A percentile compares a stretch with the other conserved stretches of the same genome.
phyloP scores from a whole-genome alignment of 2,113 vertebrate genomes.

The Colius striatus region DNA sequence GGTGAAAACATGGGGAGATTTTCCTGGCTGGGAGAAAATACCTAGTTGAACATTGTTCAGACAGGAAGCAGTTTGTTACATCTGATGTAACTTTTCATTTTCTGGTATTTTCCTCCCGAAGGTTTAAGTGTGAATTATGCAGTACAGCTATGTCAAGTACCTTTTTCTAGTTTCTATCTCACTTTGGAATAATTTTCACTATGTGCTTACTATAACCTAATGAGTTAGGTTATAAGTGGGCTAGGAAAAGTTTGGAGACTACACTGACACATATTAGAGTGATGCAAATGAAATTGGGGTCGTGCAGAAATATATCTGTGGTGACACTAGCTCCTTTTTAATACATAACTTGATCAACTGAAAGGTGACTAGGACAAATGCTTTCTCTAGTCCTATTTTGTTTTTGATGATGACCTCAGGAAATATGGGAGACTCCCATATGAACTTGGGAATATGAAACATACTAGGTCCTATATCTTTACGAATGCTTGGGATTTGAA shows the following conservation, averaged over 20 bases:
- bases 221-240: not conserved
- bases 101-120: not conserved
- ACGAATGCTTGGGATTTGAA: not conserved
- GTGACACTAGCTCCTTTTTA: not conserved
- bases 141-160: not conserved
- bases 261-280: not conserved
- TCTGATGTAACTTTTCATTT: not conserved
- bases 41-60: not conserved
- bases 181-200: not conserved
- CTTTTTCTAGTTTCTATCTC: not conserved
- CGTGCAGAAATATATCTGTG: not conserved
- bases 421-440: not conserved
- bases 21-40: not conserved
- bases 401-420: not conserved
- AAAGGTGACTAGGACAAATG: not conserved
- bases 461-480: not conserved
- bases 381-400: not conserved
- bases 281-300: not conserved
- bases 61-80: not conserved
- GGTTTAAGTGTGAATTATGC: not conserved
- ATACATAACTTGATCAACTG: not conserved
- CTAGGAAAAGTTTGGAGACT: not conserved
- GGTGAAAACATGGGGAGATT: not conserved
- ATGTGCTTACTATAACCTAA: not conserved
- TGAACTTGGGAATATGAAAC: not conserved